These are phyloP conservation scores for Melitaea cinxia DNA, from an alignment of 1,140 invertebrate species.

Conservation along the genomic window DNA sequence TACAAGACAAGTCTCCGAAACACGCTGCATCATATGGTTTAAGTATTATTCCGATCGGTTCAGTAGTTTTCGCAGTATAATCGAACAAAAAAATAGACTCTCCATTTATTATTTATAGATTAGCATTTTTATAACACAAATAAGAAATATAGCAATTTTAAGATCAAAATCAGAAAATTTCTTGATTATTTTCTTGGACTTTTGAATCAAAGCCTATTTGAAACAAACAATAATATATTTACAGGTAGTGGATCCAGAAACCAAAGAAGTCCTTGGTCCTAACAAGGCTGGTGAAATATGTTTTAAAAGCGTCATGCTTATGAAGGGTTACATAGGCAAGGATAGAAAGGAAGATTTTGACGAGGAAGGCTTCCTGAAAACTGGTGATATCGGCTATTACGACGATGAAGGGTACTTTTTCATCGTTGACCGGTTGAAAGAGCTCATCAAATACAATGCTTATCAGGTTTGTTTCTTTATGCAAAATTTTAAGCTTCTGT, in stretches of 20 bases:
- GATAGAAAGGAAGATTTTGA: slow-evolving; percentile 86
- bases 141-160: too few relatives aligned
- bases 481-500: too few relatives aligned
- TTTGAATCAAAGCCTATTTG: not conserved
- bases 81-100: too few relatives aligned
- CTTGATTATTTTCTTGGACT: too few relatives aligned
- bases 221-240: slow-evolving; percentile 8
- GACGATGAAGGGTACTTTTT: slow-evolving; percentile 87
- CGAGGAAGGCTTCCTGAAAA: slow-evolving; percentile 88
- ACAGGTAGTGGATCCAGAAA: slow-evolving; percentile 83
- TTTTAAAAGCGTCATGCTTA: slow-evolving; percentile 84
- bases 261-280: slow-evolving; percentile 82
- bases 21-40: too few relatives aligned
- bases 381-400: slow-evolving; percentile 89
- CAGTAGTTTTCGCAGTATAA: too few relatives aligned
- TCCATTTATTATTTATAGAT: too few relatives aligned
- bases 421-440: slow-evolving; percentile 89
- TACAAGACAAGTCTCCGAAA: too few relatives aligned
- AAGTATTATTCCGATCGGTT: too few relatives aligned
- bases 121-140: too few relatives aligned
- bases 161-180: too few relatives aligned
- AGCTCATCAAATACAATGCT: slow-evolving; percentile 91
- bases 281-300: slow-evolving; percentile 86
- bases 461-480: slow-evolving; percentile 83
- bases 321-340: slow-evolving; percentile 85